Evolutionary conservation across 2,888 invertebrate species (phyloP), one percentile per base, ranked within the genome.

Genomic region (Boloria euphrosyne): DNA sequence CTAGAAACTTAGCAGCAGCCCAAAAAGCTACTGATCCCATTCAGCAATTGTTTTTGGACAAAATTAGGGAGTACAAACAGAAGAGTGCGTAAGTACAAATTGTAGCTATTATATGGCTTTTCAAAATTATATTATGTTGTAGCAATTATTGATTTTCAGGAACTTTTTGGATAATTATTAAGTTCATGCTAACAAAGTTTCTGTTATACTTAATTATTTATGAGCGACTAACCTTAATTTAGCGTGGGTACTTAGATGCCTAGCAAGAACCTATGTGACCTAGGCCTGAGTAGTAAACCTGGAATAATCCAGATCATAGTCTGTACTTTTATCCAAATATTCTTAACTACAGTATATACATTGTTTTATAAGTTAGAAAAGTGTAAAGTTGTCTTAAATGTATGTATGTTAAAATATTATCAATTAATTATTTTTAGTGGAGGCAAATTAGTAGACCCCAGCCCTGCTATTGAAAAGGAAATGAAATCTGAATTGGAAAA

Each of bases 31-130:
- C 93, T 3, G 98, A 99, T 84, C 98, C 98, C 4, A 97, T 99
- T 80, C 98, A 98, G 86, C 96, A 98, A 86, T 90, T 98, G 60
- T 99, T 99, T 86, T 84, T 98, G 49, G 97, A 98, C 75, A 98
- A 98, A 94, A 94, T 98, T 74, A 94, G 95, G 71, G 98, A 98
- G 90, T 99, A 98, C 93, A 96, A 95, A 82, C 93, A 95, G 76
- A 97, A 98, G 85, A 96, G 96, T 93, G 88, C 94, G 98, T 98
- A 94, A 93, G 95, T 94, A 7, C 38, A 49, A 22, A 5, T 10
- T n/a, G 4, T 38, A 14, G 4, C 13, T 55, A 18, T 44, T n/a
- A 18, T 13, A 6, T 43, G 17, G 13, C 5, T 17, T 18, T 44
- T 55, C 18, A 7, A 3, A 7, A 44, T 22, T n/a, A 44, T 22